These are phyloP conservation scores for Amphiura filiformis DNA, from an alignment of 35 echinoderm and acorn worm species.

Conservation along the genomic window DNA sequence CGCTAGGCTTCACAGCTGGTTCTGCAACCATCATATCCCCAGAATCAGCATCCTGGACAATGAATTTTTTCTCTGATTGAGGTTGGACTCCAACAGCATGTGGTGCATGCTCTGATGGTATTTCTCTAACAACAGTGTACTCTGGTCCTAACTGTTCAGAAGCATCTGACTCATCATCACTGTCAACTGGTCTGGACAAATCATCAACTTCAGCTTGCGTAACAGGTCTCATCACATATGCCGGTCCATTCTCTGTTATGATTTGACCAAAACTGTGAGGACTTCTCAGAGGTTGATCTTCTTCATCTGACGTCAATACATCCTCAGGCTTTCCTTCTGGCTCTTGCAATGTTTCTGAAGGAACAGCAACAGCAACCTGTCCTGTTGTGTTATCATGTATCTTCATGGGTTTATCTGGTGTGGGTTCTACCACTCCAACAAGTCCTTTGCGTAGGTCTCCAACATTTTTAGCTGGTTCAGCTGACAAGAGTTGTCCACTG, in stretches of 20 bases:
- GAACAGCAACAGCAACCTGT: constrained; percentile 8
- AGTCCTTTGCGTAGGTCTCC: constrained; percentile 16
- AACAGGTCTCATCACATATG: constrained; percentile 60
- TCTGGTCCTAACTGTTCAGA: background rate
- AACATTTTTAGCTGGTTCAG: constrained; percentile 38
- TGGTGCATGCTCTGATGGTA: background rate
- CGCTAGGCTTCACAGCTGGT: constrained; percentile 29
- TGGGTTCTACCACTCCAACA: background rate
- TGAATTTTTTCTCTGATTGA: background rate
- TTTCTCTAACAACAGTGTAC: constrained; percentile 24
- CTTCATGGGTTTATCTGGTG: constrained; percentile 15
- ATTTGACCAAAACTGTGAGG: constrained; percentile 25
- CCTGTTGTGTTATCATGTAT: constrained; percentile 33
- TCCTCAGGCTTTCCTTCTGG: background rate
- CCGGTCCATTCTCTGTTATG: constrained; percentile 70
- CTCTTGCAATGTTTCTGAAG: background rate
- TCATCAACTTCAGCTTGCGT: constrained; percentile 8
- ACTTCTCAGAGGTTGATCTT: background rate
- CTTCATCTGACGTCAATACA: background rate
- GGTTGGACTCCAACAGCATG: constrained; percentile 19
- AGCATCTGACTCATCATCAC: background rate
- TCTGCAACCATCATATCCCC: constrained; percentile 42
- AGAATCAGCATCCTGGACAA: constrained; percentile 47
- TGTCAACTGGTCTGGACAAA: background rate
- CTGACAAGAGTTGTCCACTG: constrained; percentile 42